A percentile compares a stretch with the other conserved stretches of the same genome.
Conservation (phyloP, 2,888 invertebrate genomes). For the Netelia inedita region DNA sequence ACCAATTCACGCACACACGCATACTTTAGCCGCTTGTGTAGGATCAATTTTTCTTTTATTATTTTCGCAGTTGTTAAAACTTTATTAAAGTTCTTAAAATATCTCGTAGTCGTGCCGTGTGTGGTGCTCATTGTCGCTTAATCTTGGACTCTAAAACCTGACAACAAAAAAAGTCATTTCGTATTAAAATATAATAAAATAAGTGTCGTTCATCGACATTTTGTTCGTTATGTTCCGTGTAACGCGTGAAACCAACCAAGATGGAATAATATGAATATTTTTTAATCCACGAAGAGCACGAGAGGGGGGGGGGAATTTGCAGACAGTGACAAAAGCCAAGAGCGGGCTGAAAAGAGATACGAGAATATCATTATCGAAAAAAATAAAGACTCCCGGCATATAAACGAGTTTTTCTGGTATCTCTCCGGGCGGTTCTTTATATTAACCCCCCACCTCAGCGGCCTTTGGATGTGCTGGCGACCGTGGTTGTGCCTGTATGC, state of each 20-base stretch:
- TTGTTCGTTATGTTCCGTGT: background rate
- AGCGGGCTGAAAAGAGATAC: conserved; percentile 37
- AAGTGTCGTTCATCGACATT: background rate
- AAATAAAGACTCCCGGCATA: conserved; percentile 33
- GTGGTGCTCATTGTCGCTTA: too few relatives aligned
- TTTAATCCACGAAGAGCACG: background rate
- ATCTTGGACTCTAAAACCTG: too few relatives aligned
- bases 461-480: conserved; percentile 35
- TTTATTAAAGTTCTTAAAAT: too few relatives aligned
- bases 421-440: conserved; percentile 57
- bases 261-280: background rate
- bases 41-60: background rate
- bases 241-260: background rate
- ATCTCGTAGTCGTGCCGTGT: too few relatives aligned
- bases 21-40: background rate
- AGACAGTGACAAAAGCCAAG: conserved; percentile 45
- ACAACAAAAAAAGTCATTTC: too few relatives aligned
- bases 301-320: background rate
- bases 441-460: conserved; percentile 67
- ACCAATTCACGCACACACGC: background rate
- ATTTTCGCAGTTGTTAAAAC: background rate
- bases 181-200: background rate
- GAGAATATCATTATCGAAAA: conserved; percentile 61
- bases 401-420: conserved; percentile 68
- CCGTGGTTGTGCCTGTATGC: conserved; percentile 66